These are phyloP conservation scores for Momotus momota DNA, from an alignment of 2,797 vertebrate species.

Conservation along the genomic window DNA sequence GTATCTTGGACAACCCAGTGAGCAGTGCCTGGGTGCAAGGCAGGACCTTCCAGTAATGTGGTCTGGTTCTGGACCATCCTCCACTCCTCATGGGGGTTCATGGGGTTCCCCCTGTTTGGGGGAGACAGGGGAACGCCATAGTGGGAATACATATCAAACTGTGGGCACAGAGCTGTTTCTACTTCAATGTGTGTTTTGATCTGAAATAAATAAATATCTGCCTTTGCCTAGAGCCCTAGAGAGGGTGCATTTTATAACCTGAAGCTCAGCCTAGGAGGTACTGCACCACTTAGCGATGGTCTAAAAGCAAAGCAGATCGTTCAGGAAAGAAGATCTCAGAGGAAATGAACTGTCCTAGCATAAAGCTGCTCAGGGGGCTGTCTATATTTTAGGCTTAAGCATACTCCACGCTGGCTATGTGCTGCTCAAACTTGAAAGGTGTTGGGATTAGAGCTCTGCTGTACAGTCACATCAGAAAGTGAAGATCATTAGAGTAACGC, in stretches of 20 bases:
- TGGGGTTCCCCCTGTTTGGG: background rate
- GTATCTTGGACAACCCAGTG: background rate
- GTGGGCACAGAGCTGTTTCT: background rate
- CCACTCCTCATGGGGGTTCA: background rate
- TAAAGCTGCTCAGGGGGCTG: slow-evolving; percentile 27
- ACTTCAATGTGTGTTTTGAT: background rate
- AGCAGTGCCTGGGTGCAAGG: background rate
- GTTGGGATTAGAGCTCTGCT: slow-evolving; percentile 53
- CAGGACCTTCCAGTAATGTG: background rate
- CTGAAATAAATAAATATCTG: background rate
- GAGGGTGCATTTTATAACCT: background rate
- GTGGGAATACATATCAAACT: background rate
- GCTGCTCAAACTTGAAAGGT: slow-evolving; percentile 51
- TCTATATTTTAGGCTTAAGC: slow-evolving; percentile 37
- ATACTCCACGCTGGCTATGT: slow-evolving; percentile 2
- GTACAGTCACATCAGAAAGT: slow-evolving; percentile 33
- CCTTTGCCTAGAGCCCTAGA: background rate
- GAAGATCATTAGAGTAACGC: slow-evolving; percentile 30
- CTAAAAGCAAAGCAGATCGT: background rate
- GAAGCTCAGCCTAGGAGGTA: background rate
- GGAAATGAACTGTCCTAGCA: background rate
- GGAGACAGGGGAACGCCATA: background rate
- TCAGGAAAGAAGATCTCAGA: background rate
- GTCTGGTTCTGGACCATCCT: background rate
- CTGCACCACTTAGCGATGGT: rapidly evolving